Percentiles rank a stretch among this genome's conserved stretches.
Conservation (phyloP, 2,113 vertebrate species). For the Gymnogyps californianus region DNA sequence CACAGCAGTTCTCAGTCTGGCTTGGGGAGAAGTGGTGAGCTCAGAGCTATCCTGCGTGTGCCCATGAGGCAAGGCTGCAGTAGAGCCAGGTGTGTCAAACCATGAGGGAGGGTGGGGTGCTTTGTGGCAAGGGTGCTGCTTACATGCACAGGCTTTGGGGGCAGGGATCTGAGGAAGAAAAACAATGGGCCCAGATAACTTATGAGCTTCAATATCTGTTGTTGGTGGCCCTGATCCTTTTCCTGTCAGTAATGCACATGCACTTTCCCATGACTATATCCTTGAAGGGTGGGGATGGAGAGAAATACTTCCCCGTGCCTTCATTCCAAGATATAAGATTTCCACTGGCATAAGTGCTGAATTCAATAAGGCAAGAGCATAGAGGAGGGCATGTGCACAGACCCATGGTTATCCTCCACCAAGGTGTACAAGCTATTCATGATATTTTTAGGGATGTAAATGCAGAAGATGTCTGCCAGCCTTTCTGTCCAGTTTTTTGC, state of each 20-base stretch:
- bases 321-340: neutral
- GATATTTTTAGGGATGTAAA: neutral
- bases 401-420: neutral
- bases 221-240: neutral
- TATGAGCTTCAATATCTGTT: neutral
- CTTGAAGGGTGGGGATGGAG: neutral
- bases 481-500: neutral
- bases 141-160: neutral
- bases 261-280: neutral
- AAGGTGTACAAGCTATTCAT: neutral
- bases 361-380: neutral
- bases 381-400: neutral
- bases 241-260: neutral
- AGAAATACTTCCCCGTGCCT: neutral
- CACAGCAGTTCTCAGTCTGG: neutral
- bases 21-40: neutral
- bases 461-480: neutral
- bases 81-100: neutral
- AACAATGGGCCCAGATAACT: neutral
- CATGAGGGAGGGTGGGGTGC: rapidly evolving
- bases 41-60: neutral
- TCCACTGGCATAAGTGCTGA: neutral
- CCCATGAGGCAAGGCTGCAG: neutral
- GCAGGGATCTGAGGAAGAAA: neutral
- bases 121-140: neutral